phyloP scores from a whole-genome alignment of 2,113 vertebrate genomes.

The Chaetura pelagica region DNA sequence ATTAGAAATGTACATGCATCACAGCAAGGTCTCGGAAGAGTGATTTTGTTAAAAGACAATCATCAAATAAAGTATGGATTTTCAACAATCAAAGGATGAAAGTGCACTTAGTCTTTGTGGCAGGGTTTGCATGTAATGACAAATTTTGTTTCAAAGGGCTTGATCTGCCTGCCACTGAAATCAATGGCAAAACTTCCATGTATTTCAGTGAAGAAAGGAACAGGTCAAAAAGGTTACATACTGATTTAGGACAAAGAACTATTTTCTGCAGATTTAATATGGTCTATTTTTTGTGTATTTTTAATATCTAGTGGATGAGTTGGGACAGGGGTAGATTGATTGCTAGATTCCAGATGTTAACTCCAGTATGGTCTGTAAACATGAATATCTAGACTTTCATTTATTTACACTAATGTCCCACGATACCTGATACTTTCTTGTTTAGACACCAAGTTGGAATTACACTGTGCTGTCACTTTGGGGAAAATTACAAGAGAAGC shows the following conservation, averaged over 20 bases:
- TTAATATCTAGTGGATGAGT: not conserved
- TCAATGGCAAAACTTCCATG: constrained; percentile 24
- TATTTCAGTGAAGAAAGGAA: not conserved
- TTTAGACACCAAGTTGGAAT: not conserved
- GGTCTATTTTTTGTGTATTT: not conserved
- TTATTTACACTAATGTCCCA: not conserved
- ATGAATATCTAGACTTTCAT: not conserved
- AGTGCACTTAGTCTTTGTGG: constrained; percentile 51
- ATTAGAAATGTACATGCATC: constrained; percentile 65
- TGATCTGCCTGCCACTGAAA: constrained; percentile 44
- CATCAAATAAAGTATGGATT: constrained; percentile 70
- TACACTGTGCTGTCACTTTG: not conserved
- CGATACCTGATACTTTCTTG: not conserved
- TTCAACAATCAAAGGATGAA: constrained; percentile 67
- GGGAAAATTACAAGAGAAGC: not conserved
- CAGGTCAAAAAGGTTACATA: not conserved
- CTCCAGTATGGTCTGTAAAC: not conserved
- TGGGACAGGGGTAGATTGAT: not conserved
- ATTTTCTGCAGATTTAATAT: not conserved
- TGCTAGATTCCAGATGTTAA: not conserved
- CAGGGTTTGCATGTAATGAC: constrained; percentile 54
- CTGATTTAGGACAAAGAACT: not conserved
- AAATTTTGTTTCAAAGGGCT: constrained; percentile 54
- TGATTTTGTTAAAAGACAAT: constrained; percentile 67
- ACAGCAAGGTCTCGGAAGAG: constrained; percentile 56